Evolutionary conservation across 2,797 vertebrate genomes (phyloP), one percentile per base, ranked within the genome.

Genomic region (Orientallactaga sibirica): DNA sequence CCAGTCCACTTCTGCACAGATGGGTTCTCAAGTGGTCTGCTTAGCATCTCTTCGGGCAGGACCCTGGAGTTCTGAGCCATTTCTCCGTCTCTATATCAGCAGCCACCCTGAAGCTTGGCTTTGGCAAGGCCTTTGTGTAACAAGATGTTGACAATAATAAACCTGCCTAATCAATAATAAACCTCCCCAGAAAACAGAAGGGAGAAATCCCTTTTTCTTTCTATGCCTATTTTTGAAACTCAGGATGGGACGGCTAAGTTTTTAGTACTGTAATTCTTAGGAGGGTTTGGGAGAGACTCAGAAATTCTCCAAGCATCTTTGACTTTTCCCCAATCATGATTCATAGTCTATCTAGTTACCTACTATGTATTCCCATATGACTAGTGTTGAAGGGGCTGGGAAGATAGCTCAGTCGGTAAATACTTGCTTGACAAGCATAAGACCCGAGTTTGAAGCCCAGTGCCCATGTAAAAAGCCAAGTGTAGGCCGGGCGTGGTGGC

Each of bases 221-320:
- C 19, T n/a, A 24, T 68, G 22, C 37, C 27, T 81, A 25, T 76
- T 86, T 76, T 86, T 91, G 66, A 70, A 70, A 89, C 48, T 92
- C 37, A 22, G 24, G 5, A 37, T 55, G 4, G 20, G 24, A 74
- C 1, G 24, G 18, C 4, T 74, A 86, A 25, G 10, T n/a, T 87
- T 93, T 91, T 52, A 89, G 52, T 83, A 70, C 3, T 12, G 22
- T 20, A n/a, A 1, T 82, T 68, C 84, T 87, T 75, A 29, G 61
- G 71, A 52, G 61, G 41, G 5, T 71, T 82, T 71, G 11, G 19
- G 10, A 80, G 1, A 64, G 27, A 8, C 64, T 83, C n/a, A 76
- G 62, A 92, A 90, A 81, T 74, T 93, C 83, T 93, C 66, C 15
- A 15, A 76, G 64, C 5, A 55, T 25, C 12, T 80, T 68, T 91